phyloP scores from a whole-genome alignment of 2,888 invertebrate genomes.

The Sinhomidia bicolor region DNA sequence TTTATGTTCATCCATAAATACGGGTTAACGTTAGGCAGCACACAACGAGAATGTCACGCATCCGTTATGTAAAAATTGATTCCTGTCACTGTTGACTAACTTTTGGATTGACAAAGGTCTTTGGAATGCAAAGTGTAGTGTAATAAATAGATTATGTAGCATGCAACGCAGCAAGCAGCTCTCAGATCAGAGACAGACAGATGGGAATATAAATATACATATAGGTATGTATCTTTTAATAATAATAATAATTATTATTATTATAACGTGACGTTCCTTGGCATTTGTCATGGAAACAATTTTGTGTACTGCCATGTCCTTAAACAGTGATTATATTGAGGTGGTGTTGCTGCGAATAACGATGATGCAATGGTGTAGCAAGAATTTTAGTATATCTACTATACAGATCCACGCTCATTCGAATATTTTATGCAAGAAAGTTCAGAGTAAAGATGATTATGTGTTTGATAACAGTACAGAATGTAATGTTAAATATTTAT shows the following conservation, averaged over 20 bases:
- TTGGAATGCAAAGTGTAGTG: background rate
- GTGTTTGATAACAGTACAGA: no score
- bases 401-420: background rate
- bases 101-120: conserved; percentile 68
- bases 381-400: background rate
- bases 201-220: background rate
- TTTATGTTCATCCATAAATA: conserved; percentile 29
- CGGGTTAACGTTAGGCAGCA: background rate
- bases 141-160: background rate
- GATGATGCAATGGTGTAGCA: background rate
- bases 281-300: background rate
- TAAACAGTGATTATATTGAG: background rate
- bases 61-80: conserved; percentile 39
- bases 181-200: background rate
- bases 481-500: no score
- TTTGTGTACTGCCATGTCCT: conserved; percentile 1
- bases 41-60: background rate
- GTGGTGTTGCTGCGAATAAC: no score
- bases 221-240: no score
- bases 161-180: conserved; percentile 3
- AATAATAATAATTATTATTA: no score
- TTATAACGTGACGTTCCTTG: conserved; percentile 24
- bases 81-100: conserved; percentile 44
- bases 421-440: no score
- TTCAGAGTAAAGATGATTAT: no score